These are phyloP conservation scores for Phylloscopus whistleri DNA, from an alignment of 2,113 vertebrate genomes.

Conservation along the genomic window DNA sequence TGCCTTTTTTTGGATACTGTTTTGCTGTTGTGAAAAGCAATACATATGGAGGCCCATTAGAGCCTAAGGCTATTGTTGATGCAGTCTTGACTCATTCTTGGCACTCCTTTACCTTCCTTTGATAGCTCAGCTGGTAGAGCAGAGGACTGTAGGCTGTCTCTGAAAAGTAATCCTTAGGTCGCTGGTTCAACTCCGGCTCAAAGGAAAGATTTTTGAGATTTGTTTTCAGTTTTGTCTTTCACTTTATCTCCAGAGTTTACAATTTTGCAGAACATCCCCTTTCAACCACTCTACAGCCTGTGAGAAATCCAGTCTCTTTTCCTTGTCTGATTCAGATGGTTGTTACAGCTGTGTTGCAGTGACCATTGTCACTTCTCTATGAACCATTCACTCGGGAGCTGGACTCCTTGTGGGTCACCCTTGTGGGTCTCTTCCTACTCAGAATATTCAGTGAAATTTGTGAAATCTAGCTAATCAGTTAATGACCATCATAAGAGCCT, in stretches of 20 bases:
- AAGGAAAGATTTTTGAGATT: background rate
- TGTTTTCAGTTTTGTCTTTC: background rate
- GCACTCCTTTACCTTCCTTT: constrained; percentile 45
- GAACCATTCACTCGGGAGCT: background rate
- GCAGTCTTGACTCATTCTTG: constrained; percentile 49
- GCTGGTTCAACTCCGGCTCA: constrained; percentile 33
- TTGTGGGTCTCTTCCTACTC: background rate
- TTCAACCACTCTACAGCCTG: background rate
- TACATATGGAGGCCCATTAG: constrained; percentile 48
- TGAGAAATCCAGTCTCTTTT: background rate
- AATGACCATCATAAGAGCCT: background rate
- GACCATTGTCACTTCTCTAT: background rate
- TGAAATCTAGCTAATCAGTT: background rate
- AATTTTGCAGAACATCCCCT: background rate
- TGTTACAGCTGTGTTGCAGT: background rate
- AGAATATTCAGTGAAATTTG: background rate
- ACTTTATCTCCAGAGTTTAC: background rate
- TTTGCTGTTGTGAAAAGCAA: constrained; percentile 37
- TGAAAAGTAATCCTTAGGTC: constrained; percentile 26
- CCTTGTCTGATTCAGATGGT: background rate
- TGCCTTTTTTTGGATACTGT: constrained; percentile 13
- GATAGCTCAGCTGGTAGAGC: constrained; percentile 90
- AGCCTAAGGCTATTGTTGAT: constrained; percentile 62
- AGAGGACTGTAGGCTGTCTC: constrained; percentile 79
- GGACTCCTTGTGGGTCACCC: background rate